Conservation (phyloP, 2,113 vertebrate genomes). For the Spheniscus mendiculus region DNA sequence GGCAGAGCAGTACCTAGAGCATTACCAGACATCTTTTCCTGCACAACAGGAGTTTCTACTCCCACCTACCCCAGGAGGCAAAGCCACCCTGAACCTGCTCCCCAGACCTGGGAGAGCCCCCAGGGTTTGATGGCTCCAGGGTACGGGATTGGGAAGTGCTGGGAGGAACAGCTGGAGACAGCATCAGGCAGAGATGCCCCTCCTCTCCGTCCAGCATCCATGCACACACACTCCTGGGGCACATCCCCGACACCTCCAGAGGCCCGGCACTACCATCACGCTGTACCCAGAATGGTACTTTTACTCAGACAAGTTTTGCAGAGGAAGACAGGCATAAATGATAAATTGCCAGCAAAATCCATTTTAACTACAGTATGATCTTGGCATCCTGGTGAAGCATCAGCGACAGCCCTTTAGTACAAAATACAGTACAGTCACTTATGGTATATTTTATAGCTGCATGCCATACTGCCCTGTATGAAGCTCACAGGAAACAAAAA, state of each 20-base stretch:
- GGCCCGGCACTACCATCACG: accelerated
- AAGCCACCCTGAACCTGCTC: not conserved
- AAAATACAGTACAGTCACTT: not conserved
- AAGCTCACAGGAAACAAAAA: not conserved
- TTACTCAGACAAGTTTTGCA: not conserved
- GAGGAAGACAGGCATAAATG: not conserved
- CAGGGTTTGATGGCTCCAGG: not conserved
- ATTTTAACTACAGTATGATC: not conserved
- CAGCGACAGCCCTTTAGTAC: not conserved
- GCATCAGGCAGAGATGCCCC: not conserved
- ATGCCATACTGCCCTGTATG: not conserved
- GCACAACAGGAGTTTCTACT: not conserved
- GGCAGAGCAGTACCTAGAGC: not conserved
- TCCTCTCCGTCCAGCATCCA: accelerated
- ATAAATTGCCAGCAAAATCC: not conserved
- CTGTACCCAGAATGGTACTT: not conserved
- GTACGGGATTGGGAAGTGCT: not conserved
- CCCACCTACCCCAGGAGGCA: not conserved
- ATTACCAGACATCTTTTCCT: not conserved
- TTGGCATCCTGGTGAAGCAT: not conserved
- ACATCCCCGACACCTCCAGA: not conserved
- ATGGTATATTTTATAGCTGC: not conserved
- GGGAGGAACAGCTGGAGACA: not conserved
- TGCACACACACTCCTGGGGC: not conserved
- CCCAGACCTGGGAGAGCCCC: not conserved